These are phyloP conservation scores for Ceyx cyanopectus DNA, from an alignment of 2,113 vertebrate species.

Conservation along the genomic window DNA sequence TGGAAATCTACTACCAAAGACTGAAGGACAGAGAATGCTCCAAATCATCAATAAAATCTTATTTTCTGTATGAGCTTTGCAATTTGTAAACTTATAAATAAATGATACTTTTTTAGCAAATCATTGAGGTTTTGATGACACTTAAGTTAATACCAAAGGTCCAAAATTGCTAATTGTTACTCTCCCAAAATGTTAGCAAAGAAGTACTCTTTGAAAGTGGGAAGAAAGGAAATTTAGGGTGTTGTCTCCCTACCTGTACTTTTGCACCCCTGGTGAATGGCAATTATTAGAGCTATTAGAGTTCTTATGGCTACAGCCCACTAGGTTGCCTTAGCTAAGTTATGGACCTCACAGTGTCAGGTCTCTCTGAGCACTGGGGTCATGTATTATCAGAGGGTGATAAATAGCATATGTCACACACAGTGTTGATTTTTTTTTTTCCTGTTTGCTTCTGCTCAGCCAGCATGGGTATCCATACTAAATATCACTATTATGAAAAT, in stretches of 20 bases:
- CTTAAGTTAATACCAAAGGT: not conserved
- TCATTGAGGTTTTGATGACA: not conserved
- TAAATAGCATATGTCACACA: not conserved
- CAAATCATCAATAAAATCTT: not conserved
- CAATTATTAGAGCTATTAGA: not conserved
- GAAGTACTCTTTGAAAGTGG: not conserved
- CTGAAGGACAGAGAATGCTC: not conserved
- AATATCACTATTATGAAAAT: not conserved
- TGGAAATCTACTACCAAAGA: not conserved
- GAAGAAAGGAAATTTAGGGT: not conserved
- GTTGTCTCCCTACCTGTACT: not conserved
- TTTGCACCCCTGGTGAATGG: too few species aligned
- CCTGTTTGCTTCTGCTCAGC: not conserved
- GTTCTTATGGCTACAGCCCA: not conserved
- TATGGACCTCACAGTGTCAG: not conserved
- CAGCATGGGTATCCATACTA: not conserved
- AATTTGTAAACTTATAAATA: not conserved
- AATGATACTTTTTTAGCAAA: not conserved
- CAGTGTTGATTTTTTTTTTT: not conserved
- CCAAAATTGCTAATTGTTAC: not conserved
- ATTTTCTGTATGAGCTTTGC: not conserved
- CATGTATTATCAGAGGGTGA: not conserved
- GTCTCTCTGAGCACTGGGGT: not conserved
- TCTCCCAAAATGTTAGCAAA: not conserved
- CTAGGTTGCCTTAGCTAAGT: not conserved